phyloP scores from a whole-genome alignment of 2,888 invertebrate species.

The Andrena marginata region DNA sequence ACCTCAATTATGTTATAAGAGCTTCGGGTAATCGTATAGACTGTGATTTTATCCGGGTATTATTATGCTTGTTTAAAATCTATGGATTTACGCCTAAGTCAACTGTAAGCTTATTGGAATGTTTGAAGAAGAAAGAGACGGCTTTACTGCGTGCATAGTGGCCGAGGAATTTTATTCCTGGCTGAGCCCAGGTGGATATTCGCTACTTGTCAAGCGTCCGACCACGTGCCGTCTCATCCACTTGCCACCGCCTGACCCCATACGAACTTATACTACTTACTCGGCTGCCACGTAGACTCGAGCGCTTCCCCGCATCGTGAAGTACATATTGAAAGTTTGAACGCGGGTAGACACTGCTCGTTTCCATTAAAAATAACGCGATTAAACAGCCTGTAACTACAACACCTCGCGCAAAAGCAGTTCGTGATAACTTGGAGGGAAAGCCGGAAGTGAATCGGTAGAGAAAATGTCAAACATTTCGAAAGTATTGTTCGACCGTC shows the following conservation, averaged over 20 bases:
- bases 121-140: background rate
- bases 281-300: background rate
- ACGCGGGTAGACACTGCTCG: background rate
- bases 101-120: background rate
- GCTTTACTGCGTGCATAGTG: background rate
- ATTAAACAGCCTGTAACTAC: background rate
- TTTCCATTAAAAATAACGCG: background rate
- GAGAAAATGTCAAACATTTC: background rate
- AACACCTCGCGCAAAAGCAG: background rate
- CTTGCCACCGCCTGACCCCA: background rate
- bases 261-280: background rate
- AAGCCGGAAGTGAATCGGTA: background rate
- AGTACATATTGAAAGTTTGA: background rate
- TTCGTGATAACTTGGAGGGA: no score
- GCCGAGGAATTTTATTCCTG: background rate
- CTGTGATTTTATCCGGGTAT: no score
- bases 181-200: background rate
- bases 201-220: constrained; percentile 12
- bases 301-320: background rate
- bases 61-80: no score
- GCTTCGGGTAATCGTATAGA: no score
- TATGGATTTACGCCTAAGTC: no score
- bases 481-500: background rate
- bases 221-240: constrained; percentile 3
- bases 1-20: no score